Evolutionary conservation across 2,797 vertebrate species (phyloP).

Genomic region (Xenopus petersii): DNA sequence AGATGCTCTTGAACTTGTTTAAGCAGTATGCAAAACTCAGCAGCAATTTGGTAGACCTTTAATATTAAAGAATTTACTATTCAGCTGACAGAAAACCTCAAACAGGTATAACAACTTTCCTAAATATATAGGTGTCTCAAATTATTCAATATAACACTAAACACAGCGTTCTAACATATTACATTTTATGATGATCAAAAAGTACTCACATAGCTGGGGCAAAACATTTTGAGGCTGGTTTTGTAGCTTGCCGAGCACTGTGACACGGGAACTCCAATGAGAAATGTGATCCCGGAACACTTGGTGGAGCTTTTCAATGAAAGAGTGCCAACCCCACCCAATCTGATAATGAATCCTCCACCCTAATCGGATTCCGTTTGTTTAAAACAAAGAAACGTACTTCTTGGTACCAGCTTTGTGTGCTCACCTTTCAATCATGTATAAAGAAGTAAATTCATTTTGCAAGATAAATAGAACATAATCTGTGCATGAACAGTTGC

Average conservation of each 20-base stretch:
- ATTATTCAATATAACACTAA: too few relatives aligned
- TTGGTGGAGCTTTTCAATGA: neutral
- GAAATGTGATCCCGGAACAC: neutral
- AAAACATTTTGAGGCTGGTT: conserved; percentile 26
- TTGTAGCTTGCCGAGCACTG: neutral
- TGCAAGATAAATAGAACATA: conserved; percentile 33
- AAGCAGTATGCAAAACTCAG: too few relatives aligned
- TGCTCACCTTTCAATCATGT: conserved; percentile 36
- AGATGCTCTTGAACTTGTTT: too few relatives aligned
- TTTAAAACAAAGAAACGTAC: conserved; percentile 34
- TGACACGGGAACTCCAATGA: too few relatives aligned
- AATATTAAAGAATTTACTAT: too few relatives aligned
- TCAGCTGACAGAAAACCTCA: too few relatives aligned
- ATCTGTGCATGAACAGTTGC: conserved; percentile 30
- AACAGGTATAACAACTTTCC: too few relatives aligned
- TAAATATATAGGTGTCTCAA: too few relatives aligned
- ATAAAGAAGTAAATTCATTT: conserved; percentile 33
- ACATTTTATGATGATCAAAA: too few relatives aligned
- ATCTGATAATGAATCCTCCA: conserved; percentile 11
- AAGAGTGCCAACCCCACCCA: conserved; percentile 19
- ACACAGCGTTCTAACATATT: too few relatives aligned
- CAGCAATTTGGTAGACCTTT: too few relatives aligned
- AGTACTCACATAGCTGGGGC: conserved; percentile 33
- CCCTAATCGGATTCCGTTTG: conserved; percentile 26
- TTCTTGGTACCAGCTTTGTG: conserved; percentile 39